phyloP scores from a whole-genome alignment of 2,888 invertebrate genomes.

The Sympetrum striolatum region DNA sequence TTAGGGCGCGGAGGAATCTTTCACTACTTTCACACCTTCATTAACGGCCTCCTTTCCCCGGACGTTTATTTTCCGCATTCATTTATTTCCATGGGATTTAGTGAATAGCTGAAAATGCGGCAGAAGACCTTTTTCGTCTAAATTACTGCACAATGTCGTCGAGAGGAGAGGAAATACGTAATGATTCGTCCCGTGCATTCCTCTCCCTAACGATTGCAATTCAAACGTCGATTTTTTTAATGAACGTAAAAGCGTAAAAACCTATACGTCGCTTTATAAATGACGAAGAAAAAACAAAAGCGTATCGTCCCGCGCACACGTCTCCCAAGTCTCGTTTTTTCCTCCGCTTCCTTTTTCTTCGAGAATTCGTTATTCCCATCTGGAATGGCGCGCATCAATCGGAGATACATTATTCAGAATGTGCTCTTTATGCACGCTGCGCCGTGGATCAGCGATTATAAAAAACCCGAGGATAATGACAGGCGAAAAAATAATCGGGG shows the following conservation, averaged over 20 bases:
- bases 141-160: background rate
- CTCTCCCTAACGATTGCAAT: conserved; percentile 4
- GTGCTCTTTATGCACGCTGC: background rate
- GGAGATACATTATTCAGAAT: background rate
- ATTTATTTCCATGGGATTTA: background rate
- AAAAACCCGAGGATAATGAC: background rate
- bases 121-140: background rate
- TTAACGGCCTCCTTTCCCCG: background rate
- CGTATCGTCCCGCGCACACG: background rate
- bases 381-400: background rate
- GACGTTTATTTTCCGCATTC: background rate
- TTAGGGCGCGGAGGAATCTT: background rate
- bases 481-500: background rate
- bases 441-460: background rate
- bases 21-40: background rate
- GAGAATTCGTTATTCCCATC: conserved; percentile 23
- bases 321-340: background rate
- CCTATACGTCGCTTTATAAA: background rate
- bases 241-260: conserved; percentile 39
- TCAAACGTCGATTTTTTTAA: conserved; percentile 16
- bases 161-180: background rate
- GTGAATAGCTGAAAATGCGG: background rate
- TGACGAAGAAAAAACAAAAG: background rate
- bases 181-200: background rate
- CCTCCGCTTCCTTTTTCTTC: background rate